A percentile compares a stretch with the other conserved stretches of the same genome.
These are phyloP conservation scores for Paracentrotus lividus DNA, from an alignment of 53 echinoderm and acorn worm genomes.

Conservation along the genomic window DNA sequence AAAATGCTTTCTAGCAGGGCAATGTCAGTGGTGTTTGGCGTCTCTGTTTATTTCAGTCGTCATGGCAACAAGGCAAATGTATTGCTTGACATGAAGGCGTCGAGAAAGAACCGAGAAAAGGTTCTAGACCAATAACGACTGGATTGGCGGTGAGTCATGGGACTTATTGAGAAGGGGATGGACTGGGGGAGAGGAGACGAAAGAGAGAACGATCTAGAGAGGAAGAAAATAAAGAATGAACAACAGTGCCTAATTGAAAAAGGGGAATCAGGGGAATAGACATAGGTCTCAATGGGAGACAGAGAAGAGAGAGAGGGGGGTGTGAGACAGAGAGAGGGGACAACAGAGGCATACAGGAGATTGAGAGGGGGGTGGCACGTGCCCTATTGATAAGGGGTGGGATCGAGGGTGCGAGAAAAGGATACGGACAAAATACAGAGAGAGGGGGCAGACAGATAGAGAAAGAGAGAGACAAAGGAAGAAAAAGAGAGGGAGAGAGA, in stretches of 20 bases:
- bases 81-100: conserved; percentile 39
- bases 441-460: no score
- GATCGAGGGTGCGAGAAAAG: no score
- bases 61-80: conserved; percentile 50
- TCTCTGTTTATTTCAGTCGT: conserved; percentile 26
- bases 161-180: neutral
- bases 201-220: neutral
- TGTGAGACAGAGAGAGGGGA: no score
- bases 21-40: neutral
- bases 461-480: neutral
- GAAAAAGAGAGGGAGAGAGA: neutral
- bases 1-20: neutral
- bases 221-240: no score
- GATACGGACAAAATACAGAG: no score
- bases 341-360: no score
- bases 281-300: no score
- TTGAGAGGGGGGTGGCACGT: no score
- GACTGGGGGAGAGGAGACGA: neutral
- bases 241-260: no score
- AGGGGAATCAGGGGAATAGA: no score
- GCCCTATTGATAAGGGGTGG: no score
- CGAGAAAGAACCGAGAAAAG: conserved; percentile 41
- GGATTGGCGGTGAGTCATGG: conserved; percentile 21
- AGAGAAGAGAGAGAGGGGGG: no score
- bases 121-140: conserved; percentile 18